Evolutionary conservation across 2,888 invertebrate species (phyloP).

Genomic region (Xestia sexstrigata): DNA sequence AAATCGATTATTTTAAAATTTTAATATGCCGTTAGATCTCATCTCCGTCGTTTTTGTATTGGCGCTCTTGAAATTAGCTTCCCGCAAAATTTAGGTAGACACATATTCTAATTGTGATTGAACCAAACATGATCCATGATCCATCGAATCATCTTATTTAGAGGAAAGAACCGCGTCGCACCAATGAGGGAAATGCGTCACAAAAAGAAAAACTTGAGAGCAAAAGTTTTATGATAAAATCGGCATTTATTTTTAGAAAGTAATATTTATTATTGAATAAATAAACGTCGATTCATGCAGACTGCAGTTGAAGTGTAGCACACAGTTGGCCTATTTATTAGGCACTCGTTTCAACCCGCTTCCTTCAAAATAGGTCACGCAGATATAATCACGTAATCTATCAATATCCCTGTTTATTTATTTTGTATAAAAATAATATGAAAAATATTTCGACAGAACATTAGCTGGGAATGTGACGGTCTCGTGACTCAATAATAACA

Average conservation of each 20-base stretch:
- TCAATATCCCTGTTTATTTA: constrained; percentile 56
- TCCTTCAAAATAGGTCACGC: constrained; percentile 61
- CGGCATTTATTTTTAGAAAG: constrained; percentile 25
- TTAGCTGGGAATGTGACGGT: not conserved
- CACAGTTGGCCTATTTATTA: constrained; percentile 58
- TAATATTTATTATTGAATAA: constrained; percentile 10
- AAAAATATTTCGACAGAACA: constrained; percentile 16
- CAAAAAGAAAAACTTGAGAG: constrained; percentile 7
- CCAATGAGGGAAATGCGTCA: constrained; percentile 6
- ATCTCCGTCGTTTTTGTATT: constrained; percentile 30
- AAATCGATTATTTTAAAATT: constrained; percentile 41
- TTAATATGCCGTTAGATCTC: constrained; percentile 39
- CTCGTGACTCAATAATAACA: not conserved
- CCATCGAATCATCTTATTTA: not conserved
- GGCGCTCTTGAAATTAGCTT: constrained; percentile 8
- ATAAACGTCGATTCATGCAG: constrained; percentile 33
- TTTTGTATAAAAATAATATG: constrained; percentile 18
- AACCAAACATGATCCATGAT: not conserved
- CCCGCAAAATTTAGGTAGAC: not conserved
- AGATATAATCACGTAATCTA: constrained; percentile 51
- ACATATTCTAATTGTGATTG: not conserved
- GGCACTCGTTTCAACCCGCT: constrained; percentile 38
- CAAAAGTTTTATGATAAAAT: constrained; percentile 13
- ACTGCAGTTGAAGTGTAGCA: constrained; percentile 53
- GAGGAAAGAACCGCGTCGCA: not conserved